Evolutionary conservation across 2,113 vertebrate genomes (phyloP), one percentile per base, ranked within the genome.

Genomic region (Pholis gunnellus): DNA sequence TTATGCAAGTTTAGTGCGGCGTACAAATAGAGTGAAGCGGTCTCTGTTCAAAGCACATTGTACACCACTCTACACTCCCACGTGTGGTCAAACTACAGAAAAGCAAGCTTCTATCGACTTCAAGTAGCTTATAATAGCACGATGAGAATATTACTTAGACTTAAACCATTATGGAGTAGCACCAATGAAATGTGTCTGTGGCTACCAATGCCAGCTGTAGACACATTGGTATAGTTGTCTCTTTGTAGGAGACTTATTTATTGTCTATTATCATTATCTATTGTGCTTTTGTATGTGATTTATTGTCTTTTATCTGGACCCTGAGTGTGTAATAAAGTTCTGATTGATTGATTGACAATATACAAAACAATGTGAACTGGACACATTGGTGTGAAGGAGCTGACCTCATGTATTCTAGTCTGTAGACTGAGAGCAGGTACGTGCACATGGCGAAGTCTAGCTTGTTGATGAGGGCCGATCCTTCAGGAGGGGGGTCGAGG

Each of bases 381-480:
- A 67, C 42, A 9, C 31, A 13, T 27, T 27, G 61, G 31, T 17
- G 2, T 40, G 38, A 29, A 9, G 29, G 15, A 52, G 4, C 79
- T 50, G 84, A 99, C 97, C 98, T 97, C 97, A 99, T 99, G 78
- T 98, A 98, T 64, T 99, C 98, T 4, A 99, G 94, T 48, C 98
- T 96, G 84, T 99, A 99, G 54, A 99, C 97, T 6, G 98, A 99
- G 8, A 99, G 96, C 61, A 99, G 96, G 75, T 99, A 99, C 1
- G 98, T 99, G 46, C 96, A 99, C 97, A 99, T 99, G 84, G 98
- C 98, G 15, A 99, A 99, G 90, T 99, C 98, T 25, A 99, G 90
- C 86, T 99, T 99, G 94, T 97, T 98, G 90, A 99, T 99, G 90
- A 97, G 90, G 0, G 97, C 97, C 0, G 96, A 96, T 54, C 96